A percentile compares a stretch with the other conserved stretches of the same genome.
These are phyloP conservation scores for Eutrigla gurnardus DNA, from an alignment of 2,797 vertebrate species.

Conservation along the genomic window DNA sequence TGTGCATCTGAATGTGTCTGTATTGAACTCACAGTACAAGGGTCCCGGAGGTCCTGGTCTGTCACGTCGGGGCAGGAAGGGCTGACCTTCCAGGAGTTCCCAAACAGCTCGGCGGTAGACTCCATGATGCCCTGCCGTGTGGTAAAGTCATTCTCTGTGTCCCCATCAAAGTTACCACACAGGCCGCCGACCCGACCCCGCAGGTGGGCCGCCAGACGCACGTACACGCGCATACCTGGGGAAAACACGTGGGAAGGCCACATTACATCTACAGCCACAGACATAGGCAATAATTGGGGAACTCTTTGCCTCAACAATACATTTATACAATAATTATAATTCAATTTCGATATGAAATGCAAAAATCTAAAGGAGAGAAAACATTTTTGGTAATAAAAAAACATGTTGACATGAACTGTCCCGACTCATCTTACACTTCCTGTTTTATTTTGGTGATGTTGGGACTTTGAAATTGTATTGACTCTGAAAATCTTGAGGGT, in stretches of 20 bases:
- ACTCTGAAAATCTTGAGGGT: too few relatives aligned
- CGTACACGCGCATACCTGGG: conserved; percentile 91
- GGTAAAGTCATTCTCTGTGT: conserved; percentile 90
- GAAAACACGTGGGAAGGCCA: not conserved
- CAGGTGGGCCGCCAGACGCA: conserved; percentile 85
- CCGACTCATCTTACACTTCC: too few relatives aligned
- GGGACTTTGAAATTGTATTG: too few relatives aligned
- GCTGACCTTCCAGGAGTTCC: conserved; percentile 94
- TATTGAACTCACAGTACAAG: conserved; percentile 83
- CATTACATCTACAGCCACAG: not conserved
- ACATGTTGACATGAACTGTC: too few relatives aligned
- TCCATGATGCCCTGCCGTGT: conserved; percentile 90
- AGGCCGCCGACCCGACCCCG: conserved; percentile 86
- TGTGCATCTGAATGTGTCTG: not conserved
- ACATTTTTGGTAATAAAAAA: too few relatives aligned
- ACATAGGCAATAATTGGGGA: not conserved
- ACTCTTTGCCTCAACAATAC: not conserved
- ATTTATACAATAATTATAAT: not conserved
- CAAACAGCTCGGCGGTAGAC: conserved; percentile 88
- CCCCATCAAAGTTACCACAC: conserved; percentile 93
- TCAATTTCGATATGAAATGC: not conserved
- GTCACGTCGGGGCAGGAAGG: conserved; percentile 89
- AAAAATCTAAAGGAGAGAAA: not conserved
- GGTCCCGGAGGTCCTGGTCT: conserved; percentile 84
- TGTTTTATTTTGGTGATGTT: too few relatives aligned